These are phyloP conservation scores for Microcebus lehilahytsara DNA, from an alignment of 2,113 vertebrate genomes.

Conservation along the genomic window DNA sequence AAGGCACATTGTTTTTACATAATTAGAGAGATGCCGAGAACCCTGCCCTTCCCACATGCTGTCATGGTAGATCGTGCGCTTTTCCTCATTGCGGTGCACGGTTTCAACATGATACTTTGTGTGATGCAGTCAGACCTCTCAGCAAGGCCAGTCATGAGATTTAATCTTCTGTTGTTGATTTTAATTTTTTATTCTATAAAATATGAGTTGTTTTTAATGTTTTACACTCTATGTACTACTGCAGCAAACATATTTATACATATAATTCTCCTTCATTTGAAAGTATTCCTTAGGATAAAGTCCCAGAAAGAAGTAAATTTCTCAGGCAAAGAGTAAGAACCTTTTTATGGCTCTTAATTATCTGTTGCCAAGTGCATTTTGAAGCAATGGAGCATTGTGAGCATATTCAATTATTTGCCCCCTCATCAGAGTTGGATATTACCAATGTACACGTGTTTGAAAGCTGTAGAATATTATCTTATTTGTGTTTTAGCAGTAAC, in stretches of 20 bases:
- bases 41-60: too few relatives aligned
- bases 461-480: not conserved
- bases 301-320: not conserved
- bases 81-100: not conserved
- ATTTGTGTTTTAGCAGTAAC: not conserved
- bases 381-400: not conserved
- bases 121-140: too few relatives aligned
- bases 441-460: not conserved
- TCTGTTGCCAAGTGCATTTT: not conserved
- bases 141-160: not conserved
- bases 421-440: not conserved
- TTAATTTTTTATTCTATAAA: not conserved
- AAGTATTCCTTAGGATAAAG: not conserved
- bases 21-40: not conserved
- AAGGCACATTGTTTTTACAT: not conserved
- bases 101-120: not conserved
- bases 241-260: not conserved
- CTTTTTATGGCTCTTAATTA: not conserved
- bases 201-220: not conserved
- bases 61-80: not conserved
- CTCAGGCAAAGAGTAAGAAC: not conserved
- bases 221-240: not conserved
- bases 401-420: not conserved
- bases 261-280: not conserved
- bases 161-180: not conserved